Percentiles rank a stretch among this genome's conserved stretches.
These are phyloP conservation scores for Helicoverpa assulta DNA, from an alignment of 2,888 invertebrate genomes.

Conservation along the genomic window DNA sequence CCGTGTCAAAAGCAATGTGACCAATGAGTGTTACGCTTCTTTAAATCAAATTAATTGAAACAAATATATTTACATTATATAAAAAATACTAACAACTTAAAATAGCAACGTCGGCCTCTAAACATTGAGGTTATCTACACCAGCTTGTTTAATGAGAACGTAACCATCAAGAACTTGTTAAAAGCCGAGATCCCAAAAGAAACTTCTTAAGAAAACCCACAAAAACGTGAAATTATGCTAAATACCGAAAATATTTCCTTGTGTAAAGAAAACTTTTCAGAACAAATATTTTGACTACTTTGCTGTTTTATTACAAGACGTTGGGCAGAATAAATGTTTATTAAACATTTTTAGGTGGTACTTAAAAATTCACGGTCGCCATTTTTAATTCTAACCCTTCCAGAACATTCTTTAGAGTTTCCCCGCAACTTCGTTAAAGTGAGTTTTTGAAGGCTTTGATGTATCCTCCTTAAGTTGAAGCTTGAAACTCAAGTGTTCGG, in stretches of 20 bases:
- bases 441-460: conserved; percentile 34
- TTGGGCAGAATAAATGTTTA: conserved; percentile 35
- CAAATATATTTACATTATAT: background rate
- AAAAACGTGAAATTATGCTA: conserved; percentile 48
- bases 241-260: conserved; percentile 29
- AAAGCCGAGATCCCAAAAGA: conserved; percentile 26
- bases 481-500: conserved; percentile 19
- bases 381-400: conserved; percentile 45
- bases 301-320: conserved; percentile 37
- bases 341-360: conserved; percentile 21
- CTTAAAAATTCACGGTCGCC: conserved; percentile 15
- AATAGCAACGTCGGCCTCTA: background rate
- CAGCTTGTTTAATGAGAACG: conserved; percentile 41
- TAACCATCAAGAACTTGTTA: conserved; percentile 28
- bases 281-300: conserved; percentile 50
- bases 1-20: conserved; percentile 1
- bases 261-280: conserved; percentile 38
- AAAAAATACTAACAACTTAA: background rate
- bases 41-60: background rate
- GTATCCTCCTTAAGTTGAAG: conserved; percentile 28
- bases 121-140: conserved; percentile 5
- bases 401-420: conserved; percentile 30
- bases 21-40: background rate
- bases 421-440: conserved; percentile 12
- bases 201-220: conserved; percentile 40